Base-by-base conservation (phyloP, 2,797 vertebrate genomes). In the Rhodeus uyekii region DNA sequence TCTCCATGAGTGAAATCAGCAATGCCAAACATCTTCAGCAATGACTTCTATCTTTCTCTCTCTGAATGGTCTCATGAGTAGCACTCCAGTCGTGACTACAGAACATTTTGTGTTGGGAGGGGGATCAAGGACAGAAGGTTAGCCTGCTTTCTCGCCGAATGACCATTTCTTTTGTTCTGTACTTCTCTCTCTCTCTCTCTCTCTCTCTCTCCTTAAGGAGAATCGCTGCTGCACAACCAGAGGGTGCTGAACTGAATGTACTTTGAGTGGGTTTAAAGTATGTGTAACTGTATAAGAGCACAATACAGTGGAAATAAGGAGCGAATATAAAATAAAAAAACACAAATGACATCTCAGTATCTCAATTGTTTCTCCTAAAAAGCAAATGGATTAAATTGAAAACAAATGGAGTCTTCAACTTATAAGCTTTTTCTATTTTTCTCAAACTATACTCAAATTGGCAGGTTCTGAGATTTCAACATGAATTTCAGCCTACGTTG, bases 101-200 rank as follows among this genome's bases (percentile, higher is more conserved):
- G 64, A 80, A n/a, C 14, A 63, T 12, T 81, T 71, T 29, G 48
- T 55, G n/a, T n/a, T 24, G 22, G 85, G 76, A 42, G 53, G 42
- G 50, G 53, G 29, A 24, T 67, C 53, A 55, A 42, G 67, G 34
- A 68, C 2, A 74, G 77, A 80, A 76, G 72, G 46, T 75, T 42
- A 58, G 46, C 80, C 63, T 76, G 72, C 34, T 85, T 80, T 88
- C 34, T 12, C 38, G 73, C 50, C 18, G 63, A 68, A 78, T 12
- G 18, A 78, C 74, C 81, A 81, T 29, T 73, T 55, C 78, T 81
- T 83, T 86, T 85, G 64, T 84, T 83, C 78, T 76, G 77, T 80
- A n/a, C 27, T n/a, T 48, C 19, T 36, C 65, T 69, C 78, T 80
- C 50, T 36, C 9, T 78, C 36, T 46, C 9, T 55, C 18, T 80